Conservation (phyloP, 2,888 invertebrate species). For the Acrobasis repandana region DNA sequence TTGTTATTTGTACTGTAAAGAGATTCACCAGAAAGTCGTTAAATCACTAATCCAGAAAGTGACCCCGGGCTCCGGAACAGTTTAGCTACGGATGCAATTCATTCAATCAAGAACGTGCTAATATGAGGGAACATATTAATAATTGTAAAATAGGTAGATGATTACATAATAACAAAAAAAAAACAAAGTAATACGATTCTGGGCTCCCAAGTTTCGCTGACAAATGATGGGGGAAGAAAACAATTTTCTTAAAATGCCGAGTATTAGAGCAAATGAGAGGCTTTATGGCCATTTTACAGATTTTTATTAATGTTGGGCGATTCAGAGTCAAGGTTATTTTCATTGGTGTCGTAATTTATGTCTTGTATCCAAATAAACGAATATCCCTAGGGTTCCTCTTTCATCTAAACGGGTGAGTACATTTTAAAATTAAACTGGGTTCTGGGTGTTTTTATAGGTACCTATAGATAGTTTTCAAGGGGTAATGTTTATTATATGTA, state of each 20-base stretch:
- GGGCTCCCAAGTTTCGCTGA: constrained; percentile 14
- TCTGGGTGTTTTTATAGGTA: too few relatives aligned
- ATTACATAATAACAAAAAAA: neutral
- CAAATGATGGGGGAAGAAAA: constrained; percentile 19
- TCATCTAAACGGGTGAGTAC: neutral
- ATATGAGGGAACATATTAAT: too few relatives aligned
- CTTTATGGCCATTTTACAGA: constrained; percentile 17
- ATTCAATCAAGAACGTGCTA: too few relatives aligned
- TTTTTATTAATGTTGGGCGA: constrained; percentile 7
- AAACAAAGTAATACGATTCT: constrained; percentile 12
- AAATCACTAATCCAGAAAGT: too few relatives aligned
- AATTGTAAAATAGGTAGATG: too few relatives aligned
- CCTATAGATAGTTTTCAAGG: too few relatives aligned
- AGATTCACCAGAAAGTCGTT: too few relatives aligned
- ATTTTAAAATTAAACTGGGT: too few relatives aligned
- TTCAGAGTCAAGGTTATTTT: neutral
- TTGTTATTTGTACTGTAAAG: too few relatives aligned
- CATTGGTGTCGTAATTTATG: neutral
- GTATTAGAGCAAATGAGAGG: constrained; percentile 16
- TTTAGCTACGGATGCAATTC: too few relatives aligned
- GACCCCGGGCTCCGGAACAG: too few relatives aligned
- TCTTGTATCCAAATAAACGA: neutral
- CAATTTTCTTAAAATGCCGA: constrained; percentile 15
- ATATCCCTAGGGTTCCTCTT: neutral
- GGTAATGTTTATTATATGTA: too few relatives aligned